phyloP scores from a whole-genome alignment of 2,888 invertebrate genomes.

The Lithophane ornitopus region DNA sequence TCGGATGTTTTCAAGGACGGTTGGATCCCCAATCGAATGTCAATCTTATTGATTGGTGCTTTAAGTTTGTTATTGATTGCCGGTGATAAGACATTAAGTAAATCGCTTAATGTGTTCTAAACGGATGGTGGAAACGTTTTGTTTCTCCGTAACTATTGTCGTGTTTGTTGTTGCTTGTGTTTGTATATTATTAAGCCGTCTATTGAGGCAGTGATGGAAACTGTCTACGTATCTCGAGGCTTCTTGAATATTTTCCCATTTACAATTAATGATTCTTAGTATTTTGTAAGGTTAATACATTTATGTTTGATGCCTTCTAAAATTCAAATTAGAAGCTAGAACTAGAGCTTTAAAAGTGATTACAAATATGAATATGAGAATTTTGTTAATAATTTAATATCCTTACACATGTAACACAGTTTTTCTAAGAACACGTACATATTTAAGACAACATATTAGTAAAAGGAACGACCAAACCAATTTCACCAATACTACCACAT shows the following conservation, averaged over 20 bases:
- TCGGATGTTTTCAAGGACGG: conserved; percentile 65
- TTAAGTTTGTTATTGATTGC: conserved; percentile 70
- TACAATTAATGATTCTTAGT: background rate
- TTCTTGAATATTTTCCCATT: conserved; percentile 13
- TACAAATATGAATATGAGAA: background rate
- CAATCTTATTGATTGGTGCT: conserved; percentile 79
- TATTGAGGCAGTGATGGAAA: conserved; percentile 47
- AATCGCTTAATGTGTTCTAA: conserved; percentile 87
- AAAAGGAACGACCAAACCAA: background rate
- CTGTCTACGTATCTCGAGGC: conserved; percentile 17
- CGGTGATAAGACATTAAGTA: conserved; percentile 80
- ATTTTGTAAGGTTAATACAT: background rate
- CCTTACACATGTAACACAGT: background rate
- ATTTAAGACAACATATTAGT: background rate
- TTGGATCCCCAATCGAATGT: conserved; percentile 74
- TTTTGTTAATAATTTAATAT: background rate
- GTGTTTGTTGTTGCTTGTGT: conserved; percentile 68
- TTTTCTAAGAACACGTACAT: background rate
- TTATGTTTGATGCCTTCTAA: background rate
- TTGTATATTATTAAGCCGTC: conserved; percentile 66
- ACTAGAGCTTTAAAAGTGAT: conserved; percentile 8
- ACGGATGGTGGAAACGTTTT: conserved; percentile 84
- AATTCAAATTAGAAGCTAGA: background rate
- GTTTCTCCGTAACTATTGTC: conserved; percentile 74
- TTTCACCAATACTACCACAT: background rate